These are phyloP conservation scores for Rousettus leschenaultii DNA, from an alignment of 2,113 vertebrate species.

Conservation along the genomic window DNA sequence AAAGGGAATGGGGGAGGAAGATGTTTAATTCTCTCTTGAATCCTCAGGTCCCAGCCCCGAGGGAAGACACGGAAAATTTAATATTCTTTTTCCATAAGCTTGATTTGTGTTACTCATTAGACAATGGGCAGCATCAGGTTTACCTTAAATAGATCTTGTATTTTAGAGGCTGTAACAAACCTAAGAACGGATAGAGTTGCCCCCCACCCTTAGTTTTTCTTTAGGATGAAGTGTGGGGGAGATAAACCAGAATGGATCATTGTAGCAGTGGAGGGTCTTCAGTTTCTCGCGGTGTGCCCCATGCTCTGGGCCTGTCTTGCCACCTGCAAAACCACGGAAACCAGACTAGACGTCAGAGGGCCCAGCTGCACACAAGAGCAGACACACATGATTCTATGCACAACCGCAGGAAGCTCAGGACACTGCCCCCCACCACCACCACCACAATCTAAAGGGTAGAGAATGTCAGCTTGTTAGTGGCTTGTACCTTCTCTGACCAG, in stretches of 20 bases:
- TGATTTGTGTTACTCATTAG: slow-evolving; percentile 77
- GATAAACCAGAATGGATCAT: background rate
- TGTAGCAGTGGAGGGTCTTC: background rate
- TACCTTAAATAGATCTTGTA: slow-evolving; percentile 79
- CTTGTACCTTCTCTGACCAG: background rate
- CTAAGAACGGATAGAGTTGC: background rate
- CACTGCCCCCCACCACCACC: background rate
- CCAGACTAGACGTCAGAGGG: background rate
- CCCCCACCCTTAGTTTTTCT: background rate
- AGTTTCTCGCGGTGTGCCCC: background rate
- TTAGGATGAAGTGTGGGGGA: background rate
- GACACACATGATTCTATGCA: background rate
- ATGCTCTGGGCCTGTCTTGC: background rate
- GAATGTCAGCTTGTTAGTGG: background rate
- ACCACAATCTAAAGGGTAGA: background rate
- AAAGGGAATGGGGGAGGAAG: slow-evolving; percentile 61
- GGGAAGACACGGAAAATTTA: slow-evolving; percentile 80
- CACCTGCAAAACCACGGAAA: background rate
- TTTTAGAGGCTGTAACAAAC: slow-evolving; percentile 39
- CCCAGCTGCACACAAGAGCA: background rate
- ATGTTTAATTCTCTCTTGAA: slow-evolving; percentile 59
- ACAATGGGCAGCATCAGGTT: slow-evolving; percentile 54
- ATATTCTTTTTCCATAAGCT: slow-evolving; percentile 80
- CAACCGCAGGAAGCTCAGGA: background rate
- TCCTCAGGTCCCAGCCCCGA: slow-evolving; percentile 56